These are phyloP conservation scores for Phengaris alcon DNA, from an alignment of 2,888 invertebrate species.

Conservation along the genomic window DNA sequence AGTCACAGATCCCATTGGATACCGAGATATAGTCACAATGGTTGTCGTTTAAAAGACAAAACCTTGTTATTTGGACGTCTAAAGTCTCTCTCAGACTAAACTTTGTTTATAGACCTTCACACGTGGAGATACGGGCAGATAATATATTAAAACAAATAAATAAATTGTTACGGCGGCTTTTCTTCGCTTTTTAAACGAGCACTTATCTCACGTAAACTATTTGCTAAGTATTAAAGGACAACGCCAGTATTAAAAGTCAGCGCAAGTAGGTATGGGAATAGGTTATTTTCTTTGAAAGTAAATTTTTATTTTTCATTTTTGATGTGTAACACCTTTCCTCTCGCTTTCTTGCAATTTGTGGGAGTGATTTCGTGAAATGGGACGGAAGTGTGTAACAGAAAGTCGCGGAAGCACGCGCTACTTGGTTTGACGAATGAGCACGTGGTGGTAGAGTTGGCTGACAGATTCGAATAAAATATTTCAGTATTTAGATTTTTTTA, in stretches of 20 bases:
- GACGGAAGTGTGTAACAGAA: too few species aligned
- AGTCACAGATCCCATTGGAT: conserved; percentile 62
- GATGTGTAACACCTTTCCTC: too few species aligned
- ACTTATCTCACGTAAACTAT: neutral
- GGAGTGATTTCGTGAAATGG: too few species aligned
- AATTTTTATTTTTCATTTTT: too few species aligned
- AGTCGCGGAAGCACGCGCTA: too few species aligned
- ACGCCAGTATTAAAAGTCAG: neutral
- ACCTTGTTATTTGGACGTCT: conserved; percentile 73
- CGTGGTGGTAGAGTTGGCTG: too few species aligned
- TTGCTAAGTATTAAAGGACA: neutral
- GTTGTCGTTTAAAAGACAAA: conserved; percentile 75
- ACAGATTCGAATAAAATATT: too few species aligned
- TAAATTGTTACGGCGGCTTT: conserved; percentile 23
- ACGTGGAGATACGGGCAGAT: conserved; percentile 33
- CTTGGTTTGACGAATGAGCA: too few species aligned
- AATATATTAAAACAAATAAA: conserved; percentile 33
- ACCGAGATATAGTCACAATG: conserved; percentile 65
- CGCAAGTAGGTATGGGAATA: too few species aligned
- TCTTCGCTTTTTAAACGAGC: conserved; percentile 1
- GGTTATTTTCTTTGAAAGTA: too few species aligned
- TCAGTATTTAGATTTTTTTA: too few species aligned
- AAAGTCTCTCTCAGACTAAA: conserved; percentile 45
- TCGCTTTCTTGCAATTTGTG: too few species aligned
- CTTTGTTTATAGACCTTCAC: conserved; percentile 37